These are phyloP conservation scores for Sogatella furcifera DNA, from an alignment of 1,140 invertebrate genomes.

Conservation along the genomic window DNA sequence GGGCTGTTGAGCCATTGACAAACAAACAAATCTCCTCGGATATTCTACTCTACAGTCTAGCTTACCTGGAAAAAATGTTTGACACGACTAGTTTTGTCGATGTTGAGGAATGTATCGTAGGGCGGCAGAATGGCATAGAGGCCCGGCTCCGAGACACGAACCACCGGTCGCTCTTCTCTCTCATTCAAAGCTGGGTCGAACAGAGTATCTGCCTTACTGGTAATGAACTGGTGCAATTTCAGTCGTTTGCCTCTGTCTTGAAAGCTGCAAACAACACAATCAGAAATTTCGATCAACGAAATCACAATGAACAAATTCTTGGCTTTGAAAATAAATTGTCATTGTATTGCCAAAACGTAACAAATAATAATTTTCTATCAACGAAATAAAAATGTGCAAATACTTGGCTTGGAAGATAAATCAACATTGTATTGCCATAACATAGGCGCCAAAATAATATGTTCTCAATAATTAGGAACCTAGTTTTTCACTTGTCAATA, in stretches of 20 bases:
- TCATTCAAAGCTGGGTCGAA: conserved; percentile 39
- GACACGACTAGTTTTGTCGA: conserved; percentile 57
- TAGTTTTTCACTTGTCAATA: no score
- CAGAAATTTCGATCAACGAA: not conserved
- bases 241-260: conserved; percentile 71
- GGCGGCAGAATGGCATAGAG: conserved; percentile 74
- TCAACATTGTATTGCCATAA: no score
- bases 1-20: no score
- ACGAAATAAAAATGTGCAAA: no score
- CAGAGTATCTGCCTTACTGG: conserved; percentile 57
- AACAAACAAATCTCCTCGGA: no score
- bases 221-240: conserved; percentile 72
- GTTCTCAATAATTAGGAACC: no score
- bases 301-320: not conserved
- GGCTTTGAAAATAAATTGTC: no score
- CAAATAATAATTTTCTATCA: no score
- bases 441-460: no score
- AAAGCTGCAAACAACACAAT: conserved; percentile 43
- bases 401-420: no score
- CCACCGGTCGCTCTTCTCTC: conserved; percentile 23
- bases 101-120: conserved; percentile 63
- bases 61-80: conserved; percentile 70
- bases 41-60: no score
- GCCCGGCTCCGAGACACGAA: conserved; percentile 38
- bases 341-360: no score